A percentile compares a stretch with the other conserved stretches of the same genome.
Conservation (phyloP, 2,797 vertebrate genomes). For the Amblyraja radiata region DNA sequence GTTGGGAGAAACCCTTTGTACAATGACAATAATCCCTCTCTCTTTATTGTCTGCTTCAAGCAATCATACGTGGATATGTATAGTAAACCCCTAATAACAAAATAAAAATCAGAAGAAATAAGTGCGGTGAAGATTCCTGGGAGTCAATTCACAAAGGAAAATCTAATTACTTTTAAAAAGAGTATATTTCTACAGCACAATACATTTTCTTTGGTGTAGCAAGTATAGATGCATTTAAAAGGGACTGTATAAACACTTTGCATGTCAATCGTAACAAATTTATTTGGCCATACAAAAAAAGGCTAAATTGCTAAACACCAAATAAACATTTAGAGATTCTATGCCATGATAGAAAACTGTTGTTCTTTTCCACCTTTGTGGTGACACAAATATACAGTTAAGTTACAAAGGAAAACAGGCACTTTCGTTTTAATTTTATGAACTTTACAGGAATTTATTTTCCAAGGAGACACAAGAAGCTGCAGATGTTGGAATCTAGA, state of each 20-base stretch:
- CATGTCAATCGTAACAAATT: neutral
- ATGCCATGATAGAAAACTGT: neutral
- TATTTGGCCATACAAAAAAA: neutral
- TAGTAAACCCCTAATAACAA: constrained; percentile 60
- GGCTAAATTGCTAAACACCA: neutral
- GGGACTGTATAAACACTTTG: neutral
- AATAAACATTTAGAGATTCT: neutral
- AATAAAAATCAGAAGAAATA: constrained; percentile 41
- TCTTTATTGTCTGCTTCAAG: constrained; percentile 62
- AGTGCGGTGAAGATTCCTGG: neutral
- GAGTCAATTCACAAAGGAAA: neutral
- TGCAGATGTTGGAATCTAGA: too few relatives aligned
- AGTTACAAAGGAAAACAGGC: neutral
- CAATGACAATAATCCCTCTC: constrained; percentile 70
- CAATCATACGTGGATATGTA: constrained; percentile 73
- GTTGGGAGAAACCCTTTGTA: constrained; percentile 78
- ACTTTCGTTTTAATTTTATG: neutral
- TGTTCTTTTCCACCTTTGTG: neutral
- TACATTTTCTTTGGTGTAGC: neutral
- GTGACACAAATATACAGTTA: too few relatives aligned
- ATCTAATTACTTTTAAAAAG: neutral
- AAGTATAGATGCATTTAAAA: neutral
- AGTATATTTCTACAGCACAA: neutral
- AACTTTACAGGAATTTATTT: neutral
- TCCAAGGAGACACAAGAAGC: neutral